phyloP scores from a whole-genome alignment of 2,797 vertebrate species.

The Lepilemur septentrionalis region DNA sequence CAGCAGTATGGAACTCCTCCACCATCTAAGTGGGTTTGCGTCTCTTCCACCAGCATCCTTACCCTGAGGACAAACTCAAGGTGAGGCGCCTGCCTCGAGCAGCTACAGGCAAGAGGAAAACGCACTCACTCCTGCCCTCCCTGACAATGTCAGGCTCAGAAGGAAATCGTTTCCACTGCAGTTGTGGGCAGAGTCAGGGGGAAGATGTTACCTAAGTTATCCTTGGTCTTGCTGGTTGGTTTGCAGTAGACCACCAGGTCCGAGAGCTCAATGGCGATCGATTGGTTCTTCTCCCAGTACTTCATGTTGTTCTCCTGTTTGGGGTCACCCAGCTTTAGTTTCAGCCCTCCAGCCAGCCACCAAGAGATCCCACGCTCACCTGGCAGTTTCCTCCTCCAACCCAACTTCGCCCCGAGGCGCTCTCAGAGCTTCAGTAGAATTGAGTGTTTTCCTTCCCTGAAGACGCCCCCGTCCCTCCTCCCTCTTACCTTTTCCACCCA shows the following conservation, averaged over 20 bases:
- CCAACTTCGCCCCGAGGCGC: rapidly evolving
- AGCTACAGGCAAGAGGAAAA: rapidly evolving
- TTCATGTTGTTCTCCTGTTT: constrained; percentile 87
- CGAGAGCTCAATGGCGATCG: constrained; percentile 96
- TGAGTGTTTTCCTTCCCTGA: background rate
- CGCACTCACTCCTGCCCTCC: rapidly evolving
- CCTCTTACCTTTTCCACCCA: background rate
- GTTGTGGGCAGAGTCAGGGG: background rate
- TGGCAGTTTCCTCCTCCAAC: rapidly evolving
- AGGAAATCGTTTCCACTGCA: rapidly evolving
- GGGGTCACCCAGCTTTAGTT: background rate
- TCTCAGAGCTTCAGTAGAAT: rapidly evolving
- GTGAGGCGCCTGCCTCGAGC: background rate
- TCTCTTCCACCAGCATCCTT: background rate
- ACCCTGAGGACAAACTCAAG: background rate
- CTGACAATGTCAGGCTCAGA: rapidly evolving
- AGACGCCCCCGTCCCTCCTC: background rate
- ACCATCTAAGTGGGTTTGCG: background rate
- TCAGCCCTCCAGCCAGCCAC: background rate
- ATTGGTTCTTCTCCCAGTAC: constrained; percentile 92
- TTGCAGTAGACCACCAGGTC: constrained; percentile 98
- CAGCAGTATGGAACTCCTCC: rapidly evolving
- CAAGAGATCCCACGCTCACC: rapidly evolving
- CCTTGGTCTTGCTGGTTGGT: constrained; percentile 97
- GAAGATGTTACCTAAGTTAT: constrained; percentile 90